These are phyloP conservation scores for Caenorhabditis wallacei DNA, from an alignment of 2,888 invertebrate species.

Conservation along the genomic window DNA sequence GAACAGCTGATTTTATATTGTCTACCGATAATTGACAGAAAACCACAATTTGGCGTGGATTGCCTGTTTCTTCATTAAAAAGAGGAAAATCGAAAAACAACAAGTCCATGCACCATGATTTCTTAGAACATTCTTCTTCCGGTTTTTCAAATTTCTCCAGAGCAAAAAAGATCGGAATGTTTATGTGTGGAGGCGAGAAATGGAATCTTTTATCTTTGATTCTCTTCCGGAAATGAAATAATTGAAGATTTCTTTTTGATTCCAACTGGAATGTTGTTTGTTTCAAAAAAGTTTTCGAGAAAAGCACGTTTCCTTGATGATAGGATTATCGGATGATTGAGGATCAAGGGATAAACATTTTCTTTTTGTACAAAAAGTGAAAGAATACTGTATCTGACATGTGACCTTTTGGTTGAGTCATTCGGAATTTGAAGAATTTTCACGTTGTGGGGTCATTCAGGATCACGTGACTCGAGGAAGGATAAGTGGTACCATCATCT, in stretches of 20 bases:
- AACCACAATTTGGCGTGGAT: slow-evolving; percentile 24
- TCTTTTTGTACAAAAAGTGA: background rate
- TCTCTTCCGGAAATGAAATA: slow-evolving; percentile 41
- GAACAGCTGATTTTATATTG: slow-evolving; percentile 3
- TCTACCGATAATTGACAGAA: slow-evolving; percentile 12
- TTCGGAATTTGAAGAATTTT: background rate
- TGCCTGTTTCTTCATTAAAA: background rate
- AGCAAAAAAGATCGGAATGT: slow-evolving; percentile 36
- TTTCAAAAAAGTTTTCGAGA: slow-evolving; percentile 3
- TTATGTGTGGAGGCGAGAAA: slow-evolving; percentile 26
- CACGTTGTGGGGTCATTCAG: background rate
- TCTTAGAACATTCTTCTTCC: slow-evolving; percentile 24
- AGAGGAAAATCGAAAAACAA: slow-evolving; percentile 4
- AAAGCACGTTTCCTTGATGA: slow-evolving; percentile 4
- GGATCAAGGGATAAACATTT: background rate
- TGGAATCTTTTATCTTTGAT: slow-evolving; percentile 37
- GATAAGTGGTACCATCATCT: no score
- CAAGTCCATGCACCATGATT: slow-evolving; percentile 8
- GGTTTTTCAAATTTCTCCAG: slow-evolving; percentile 1
- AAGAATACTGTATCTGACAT: slow-evolving; percentile 4
- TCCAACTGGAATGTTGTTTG: slow-evolving; percentile 29
- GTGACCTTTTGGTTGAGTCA: slow-evolving; percentile 19
- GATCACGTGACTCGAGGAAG: background rate
- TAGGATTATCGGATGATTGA: slow-evolving; percentile 12
- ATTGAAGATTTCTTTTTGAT: slow-evolving; percentile 14